Evolutionary conservation across 2,888 invertebrate genomes (phyloP), one percentile per base, ranked within the genome.

Genomic region (Elmis aenea): DNA sequence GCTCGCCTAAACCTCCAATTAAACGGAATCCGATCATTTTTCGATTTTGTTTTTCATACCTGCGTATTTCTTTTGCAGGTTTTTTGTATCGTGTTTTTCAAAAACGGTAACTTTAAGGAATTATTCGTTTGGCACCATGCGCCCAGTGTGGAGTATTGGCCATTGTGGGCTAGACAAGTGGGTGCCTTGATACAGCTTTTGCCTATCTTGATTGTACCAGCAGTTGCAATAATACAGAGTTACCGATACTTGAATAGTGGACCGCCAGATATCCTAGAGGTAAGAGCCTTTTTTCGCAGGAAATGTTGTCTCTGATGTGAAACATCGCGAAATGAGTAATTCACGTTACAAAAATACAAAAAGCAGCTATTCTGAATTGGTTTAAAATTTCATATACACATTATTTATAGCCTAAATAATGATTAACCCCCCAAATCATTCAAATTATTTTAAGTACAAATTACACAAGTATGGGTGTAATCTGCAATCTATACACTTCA

Each of bases 251-350:
- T 92, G 52, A 83, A 82, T 50, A 81, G 75, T 46, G 90, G 89
- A 16, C 88, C 89, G n/a, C 77, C 84, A 0, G 90, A 91, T 67
- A 83, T 91, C 56, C 75, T 90, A 35, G 90, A 91, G 63, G 90
- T 91, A 69, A 78, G 79, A 69, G 28, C 14, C n/a, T n/a, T n/a
- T n/a, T n/a, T n/a, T n/a, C n/a, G n/a, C n/a, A 12, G 11, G 11
- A n/a, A n/a, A n/a, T n/a, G n/a, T n/a, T n/a, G n/a, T n/a, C 20
- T 20, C 20, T 20, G 6, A 6, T n/a, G 20, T 6, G 6, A 20
- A 20, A 20, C n/a, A 6, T 20, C 6, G n/a, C 20, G 20, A 20
- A 20, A 6, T 20, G n/a, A 20, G 6, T 20, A 20, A n/a, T n/a
- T n/a, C n/a, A n/a, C n/a, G n/a, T n/a, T n/a, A n/a, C n/a, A n/a